These are phyloP conservation scores for Spodoptera litura DNA, from an alignment of 1,140 invertebrate genomes.

Conservation along the genomic window DNA sequence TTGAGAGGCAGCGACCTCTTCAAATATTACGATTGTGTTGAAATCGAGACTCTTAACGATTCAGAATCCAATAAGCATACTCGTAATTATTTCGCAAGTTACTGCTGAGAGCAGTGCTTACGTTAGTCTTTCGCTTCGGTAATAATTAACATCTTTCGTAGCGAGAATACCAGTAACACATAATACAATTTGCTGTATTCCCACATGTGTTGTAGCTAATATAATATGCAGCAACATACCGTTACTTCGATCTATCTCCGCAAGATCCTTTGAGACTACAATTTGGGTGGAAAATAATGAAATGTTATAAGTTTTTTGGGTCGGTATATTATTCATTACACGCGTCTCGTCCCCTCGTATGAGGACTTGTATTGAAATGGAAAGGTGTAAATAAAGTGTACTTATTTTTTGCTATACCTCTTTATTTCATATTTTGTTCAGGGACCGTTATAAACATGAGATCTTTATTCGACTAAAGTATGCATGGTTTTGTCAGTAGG, in stretches of 20 bases:
- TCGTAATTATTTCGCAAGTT: background rate
- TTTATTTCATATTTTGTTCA: constrained; percentile 28
- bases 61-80: too few species aligned
- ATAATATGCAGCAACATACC: constrained; percentile 64
- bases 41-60: too few species aligned
- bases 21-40: too few species aligned
- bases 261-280: constrained; percentile 58
- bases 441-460: constrained; percentile 28
- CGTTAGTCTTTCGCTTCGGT: constrained; percentile 11
- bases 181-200: constrained; percentile 44
- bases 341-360: constrained; percentile 26
- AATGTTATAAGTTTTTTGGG: constrained; percentile 62
- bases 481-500: constrained; percentile 25
- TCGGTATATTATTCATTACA: constrained; percentile 65
- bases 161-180: constrained; percentile 6
- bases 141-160: constrained; percentile 32
- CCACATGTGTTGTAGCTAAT: constrained; percentile 56
- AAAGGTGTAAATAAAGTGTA: constrained; percentile 36
- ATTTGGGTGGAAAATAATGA: constrained; percentile 71
- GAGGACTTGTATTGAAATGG: constrained; percentile 25
- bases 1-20: too few species aligned
- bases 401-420: constrained; percentile 3
- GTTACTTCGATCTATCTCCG: constrained; percentile 61
- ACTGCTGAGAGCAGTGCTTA: background rate
- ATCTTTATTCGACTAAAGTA: constrained; percentile 30